These are phyloP conservation scores for Cynopterus brachyotis DNA, from an alignment of 2,113 vertebrate genomes.

Conservation along the genomic window DNA sequence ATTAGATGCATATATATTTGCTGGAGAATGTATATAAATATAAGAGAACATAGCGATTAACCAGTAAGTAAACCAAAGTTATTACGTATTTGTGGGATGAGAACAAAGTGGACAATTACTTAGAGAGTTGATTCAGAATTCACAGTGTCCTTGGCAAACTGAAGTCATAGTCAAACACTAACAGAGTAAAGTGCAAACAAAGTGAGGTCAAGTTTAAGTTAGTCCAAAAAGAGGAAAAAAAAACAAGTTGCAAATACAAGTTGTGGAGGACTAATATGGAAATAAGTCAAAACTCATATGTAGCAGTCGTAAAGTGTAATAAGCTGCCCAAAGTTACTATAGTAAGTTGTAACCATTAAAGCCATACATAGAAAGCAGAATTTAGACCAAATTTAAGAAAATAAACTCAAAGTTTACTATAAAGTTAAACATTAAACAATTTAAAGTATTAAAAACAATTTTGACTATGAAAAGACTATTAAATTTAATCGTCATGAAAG, in stretches of 20 bases:
- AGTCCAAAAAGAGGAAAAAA: background rate
- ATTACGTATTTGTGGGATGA: background rate
- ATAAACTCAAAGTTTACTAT: background rate
- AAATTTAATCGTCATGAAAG: background rate
- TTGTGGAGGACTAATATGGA: background rate
- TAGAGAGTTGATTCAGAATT: background rate
- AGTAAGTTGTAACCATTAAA: background rate
- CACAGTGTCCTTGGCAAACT: slow-evolving; percentile 29
- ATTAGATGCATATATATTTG: background rate
- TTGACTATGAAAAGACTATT: background rate
- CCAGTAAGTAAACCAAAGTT: background rate
- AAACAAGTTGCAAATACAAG: background rate
- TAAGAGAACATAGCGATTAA: background rate
- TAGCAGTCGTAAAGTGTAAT: background rate
- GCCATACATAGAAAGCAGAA: background rate
- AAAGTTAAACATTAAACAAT: slow-evolving; percentile 47
- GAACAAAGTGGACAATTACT: background rate
- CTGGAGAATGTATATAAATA: background rate
- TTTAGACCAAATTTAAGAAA: slow-evolving; percentile 2
- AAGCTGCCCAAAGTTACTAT: background rate
- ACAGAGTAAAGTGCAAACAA: background rate
- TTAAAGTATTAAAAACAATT: background rate
- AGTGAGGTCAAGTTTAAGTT: background rate
- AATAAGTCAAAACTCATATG: background rate
- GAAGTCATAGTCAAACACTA: slow-evolving; percentile 27